Percentiles rank a stretch among this genome's conserved stretches.
These are phyloP conservation scores for Metridium senile DNA, from an alignment of 92 coral and sea anemone species.

Conservation along the genomic window DNA sequence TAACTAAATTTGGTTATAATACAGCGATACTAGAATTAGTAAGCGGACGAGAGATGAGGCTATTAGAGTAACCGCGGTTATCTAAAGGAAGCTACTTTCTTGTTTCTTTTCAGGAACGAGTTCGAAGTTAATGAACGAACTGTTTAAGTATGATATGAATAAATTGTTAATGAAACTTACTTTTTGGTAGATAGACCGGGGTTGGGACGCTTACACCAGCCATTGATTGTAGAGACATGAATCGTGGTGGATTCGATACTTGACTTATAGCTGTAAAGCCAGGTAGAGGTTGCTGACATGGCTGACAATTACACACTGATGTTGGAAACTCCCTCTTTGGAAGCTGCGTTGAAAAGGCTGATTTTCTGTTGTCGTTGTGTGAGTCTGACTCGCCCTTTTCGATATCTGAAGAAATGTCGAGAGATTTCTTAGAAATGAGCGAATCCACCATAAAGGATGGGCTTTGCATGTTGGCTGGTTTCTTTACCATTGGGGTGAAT, in stretches of 20 bases:
- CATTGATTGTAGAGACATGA: constrained; percentile 77
- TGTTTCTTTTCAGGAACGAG: too few relatives aligned
- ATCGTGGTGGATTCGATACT: constrained; percentile 64
- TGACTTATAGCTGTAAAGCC: constrained; percentile 80
- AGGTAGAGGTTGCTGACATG: constrained; percentile 76
- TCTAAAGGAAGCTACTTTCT: too few relatives aligned
- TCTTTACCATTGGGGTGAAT: constrained; percentile 21
- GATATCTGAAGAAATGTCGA: constrained; percentile 32
- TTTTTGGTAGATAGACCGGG: constrained; percentile 81
- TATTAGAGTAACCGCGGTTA: too few relatives aligned
- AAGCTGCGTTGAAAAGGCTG: constrained; percentile 75
- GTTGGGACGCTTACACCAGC: constrained; percentile 69
- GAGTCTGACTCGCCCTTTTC: constrained; percentile 45
- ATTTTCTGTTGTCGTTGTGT: constrained; percentile 51
- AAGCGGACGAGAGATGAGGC: not conserved
- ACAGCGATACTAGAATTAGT: not conserved
- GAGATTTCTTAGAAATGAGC: constrained; percentile 73
- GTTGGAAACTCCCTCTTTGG: constrained; percentile 77
- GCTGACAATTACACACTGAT: constrained; percentile 84
- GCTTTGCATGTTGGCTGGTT: constrained; percentile 50
- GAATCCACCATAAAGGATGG: constrained; percentile 80
- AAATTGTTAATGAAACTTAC: constrained; percentile 37
- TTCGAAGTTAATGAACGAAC: not conserved
- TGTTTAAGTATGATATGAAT: not conserved
- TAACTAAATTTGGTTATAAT: not conserved